These are phyloP conservation scores for Semnornis frantzii DNA, from an alignment of 2,113 vertebrate species.

Conservation along the genomic window DNA sequence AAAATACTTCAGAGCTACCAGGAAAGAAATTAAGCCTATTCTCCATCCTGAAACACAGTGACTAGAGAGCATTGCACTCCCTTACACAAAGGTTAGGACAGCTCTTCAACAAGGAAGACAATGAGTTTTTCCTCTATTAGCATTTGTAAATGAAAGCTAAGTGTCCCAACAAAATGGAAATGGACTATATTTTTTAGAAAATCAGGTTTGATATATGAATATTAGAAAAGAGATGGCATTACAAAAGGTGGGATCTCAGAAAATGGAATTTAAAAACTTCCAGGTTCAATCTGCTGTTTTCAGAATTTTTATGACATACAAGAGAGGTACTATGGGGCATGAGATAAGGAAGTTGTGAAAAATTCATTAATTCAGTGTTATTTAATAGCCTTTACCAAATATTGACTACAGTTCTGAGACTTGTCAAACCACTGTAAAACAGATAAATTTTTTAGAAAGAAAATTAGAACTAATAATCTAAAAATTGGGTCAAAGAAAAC, in stretches of 20 bases:
- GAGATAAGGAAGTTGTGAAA: background rate
- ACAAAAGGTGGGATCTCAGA: background rate
- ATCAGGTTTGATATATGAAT: background rate
- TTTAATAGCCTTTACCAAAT: background rate
- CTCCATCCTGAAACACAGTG: background rate
- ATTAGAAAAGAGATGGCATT: background rate
- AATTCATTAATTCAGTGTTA: background rate
- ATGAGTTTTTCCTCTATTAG: background rate
- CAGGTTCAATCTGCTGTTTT: background rate
- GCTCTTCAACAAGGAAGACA: background rate
- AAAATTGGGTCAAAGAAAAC: constrained; percentile 35
- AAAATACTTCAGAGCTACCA: background rate
- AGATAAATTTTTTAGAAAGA: background rate
- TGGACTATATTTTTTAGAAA: background rate
- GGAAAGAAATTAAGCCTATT: background rate
- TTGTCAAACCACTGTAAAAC: background rate
- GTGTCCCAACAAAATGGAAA: background rate
- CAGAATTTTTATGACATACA: background rate
- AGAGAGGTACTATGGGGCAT: background rate
- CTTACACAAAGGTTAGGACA: background rate
- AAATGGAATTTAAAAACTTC: background rate
- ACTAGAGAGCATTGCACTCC: background rate
- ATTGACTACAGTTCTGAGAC: background rate
- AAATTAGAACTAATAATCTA: constrained; percentile 31
- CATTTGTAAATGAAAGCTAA: background rate